Base-by-base conservation (phyloP, 2,113 vertebrate species). In the Sarotherodon lohbergeri region DNA sequence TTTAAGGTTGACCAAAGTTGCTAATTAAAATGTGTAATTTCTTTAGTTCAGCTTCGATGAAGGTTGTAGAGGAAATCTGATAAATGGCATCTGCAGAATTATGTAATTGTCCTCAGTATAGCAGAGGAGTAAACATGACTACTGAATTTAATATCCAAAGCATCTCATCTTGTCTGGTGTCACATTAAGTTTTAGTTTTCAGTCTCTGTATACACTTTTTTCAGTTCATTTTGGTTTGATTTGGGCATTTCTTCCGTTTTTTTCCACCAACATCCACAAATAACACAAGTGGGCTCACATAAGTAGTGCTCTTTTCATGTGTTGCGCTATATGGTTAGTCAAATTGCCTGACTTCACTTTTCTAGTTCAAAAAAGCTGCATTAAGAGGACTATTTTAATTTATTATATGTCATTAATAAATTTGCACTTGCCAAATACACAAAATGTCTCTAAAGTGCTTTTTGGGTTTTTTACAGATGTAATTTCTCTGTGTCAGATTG, bases 61-160 rank as follows among this genome's bases (percentile, higher is more conserved):
- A 41, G 36, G 0, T 3, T 43, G 66, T 16, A 24, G 11, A 71
- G 0, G 0, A 66, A 66, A 66, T 66, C 61, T 36, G 61, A 66
- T 36, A 66, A 36, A 66, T 36, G 36, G 61, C 61, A 71, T 43
- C 7, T 41, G 11, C n/a, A 71, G 66, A 16, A 43, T 43, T 43
- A 0, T 2, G 12, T 71, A 22, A 71, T 14, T 71, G 66, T 71
- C 4, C 0, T 71, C n/a, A 9, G n/a, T 2, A 41, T 1, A 22
- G 34, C 11, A 41, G 11, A 41, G 19, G 19, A 0, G 63, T 71
- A 41, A 71, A 71, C 34, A 22, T 39, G 0, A 22, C 59, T 12
- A 17, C 61, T 66, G 17, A 36, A 66, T 66, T 36, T 66, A 66
- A 66, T 0, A 66, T 12, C 61, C 32, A 36, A 66, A 66, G 32